phyloP scores from a whole-genome alignment of 2,888 invertebrate species.

The Drosophila setosimentum region DNA sequence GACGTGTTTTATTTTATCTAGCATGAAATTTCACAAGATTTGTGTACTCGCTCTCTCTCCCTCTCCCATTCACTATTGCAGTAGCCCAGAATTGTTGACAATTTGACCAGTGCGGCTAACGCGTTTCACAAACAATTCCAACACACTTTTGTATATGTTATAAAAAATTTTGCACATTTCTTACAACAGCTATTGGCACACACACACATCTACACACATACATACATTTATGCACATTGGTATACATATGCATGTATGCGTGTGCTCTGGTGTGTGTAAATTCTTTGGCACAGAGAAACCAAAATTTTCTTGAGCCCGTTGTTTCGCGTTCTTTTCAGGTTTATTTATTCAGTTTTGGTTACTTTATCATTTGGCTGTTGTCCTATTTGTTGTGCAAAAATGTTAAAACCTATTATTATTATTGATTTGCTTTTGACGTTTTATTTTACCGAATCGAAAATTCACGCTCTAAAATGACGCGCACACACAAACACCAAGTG shows the following conservation, averaged over 20 bases:
- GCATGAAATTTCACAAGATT: slow-evolving; percentile 53
- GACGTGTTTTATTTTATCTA: slow-evolving; percentile 47
- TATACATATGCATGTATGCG: slow-evolving; percentile 32
- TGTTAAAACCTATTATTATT: slow-evolving; percentile 32
- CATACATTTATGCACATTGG: slow-evolving; percentile 36
- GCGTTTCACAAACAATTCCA: slow-evolving; percentile 32
- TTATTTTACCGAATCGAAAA: slow-evolving; percentile 68
- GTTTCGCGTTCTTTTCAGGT: slow-evolving; percentile 22
- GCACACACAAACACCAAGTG: slow-evolving; percentile 48
- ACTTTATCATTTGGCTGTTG: slow-evolving; percentile 21
- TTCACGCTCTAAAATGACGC: slow-evolving; percentile 70
- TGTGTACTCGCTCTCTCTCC: slow-evolving; percentile 15
- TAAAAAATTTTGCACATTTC: slow-evolving; percentile 73
- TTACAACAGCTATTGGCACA: slow-evolving; percentile 58
- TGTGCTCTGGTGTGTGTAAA: slow-evolving; percentile 56
- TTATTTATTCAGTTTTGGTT: slow-evolving; percentile 35
- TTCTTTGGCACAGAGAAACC: slow-evolving; percentile 69
- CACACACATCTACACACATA: slow-evolving; percentile 41
- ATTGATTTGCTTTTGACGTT: slow-evolving; percentile 60
- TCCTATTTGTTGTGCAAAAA: slow-evolving; percentile 17
- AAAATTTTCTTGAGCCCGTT: slow-evolving; percentile 54
- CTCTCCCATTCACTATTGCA: slow-evolving; percentile 24
- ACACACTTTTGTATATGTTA: slow-evolving; percentile 52
- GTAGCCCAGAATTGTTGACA: slow-evolving; percentile 31
- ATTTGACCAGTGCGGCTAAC: slow-evolving; percentile 39